phyloP scores from a whole-genome alignment of 2,888 invertebrate species.

The Synergus gifuensis region DNA sequence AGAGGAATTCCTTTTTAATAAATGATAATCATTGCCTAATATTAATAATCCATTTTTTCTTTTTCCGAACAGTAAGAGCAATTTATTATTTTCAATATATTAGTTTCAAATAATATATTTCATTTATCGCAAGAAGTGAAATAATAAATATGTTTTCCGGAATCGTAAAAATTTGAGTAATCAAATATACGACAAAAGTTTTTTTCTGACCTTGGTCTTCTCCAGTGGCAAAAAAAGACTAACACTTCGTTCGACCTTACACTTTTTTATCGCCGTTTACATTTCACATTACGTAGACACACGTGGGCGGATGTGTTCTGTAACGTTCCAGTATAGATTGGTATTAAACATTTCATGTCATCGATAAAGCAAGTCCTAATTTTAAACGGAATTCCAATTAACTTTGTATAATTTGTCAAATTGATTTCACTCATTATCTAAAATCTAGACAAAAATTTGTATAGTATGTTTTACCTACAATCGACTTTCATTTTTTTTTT shows the following conservation, averaged over 20 bases:
- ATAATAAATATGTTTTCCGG: neutral
- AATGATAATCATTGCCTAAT: too few species aligned
- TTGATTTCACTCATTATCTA: neutral
- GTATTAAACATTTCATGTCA: constrained; percentile 26
- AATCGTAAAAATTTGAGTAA: neutral
- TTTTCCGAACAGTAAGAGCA: too few species aligned
- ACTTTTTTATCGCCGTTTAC: constrained; percentile 35
- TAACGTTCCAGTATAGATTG: constrained; percentile 28
- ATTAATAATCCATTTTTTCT: too few species aligned
- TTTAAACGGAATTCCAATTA: neutral
- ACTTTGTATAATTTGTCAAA: neutral
- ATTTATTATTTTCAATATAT: too few species aligned
- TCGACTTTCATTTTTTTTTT: neutral
- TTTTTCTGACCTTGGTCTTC: constrained; percentile 4
- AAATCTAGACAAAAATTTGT: neutral
- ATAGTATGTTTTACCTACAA: neutral
- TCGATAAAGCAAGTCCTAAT: constrained; percentile 15
- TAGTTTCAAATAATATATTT: neutral
- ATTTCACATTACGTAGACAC: constrained; percentile 34
- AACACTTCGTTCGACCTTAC: constrained; percentile 17
- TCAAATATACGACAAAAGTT: constrained; percentile 18
- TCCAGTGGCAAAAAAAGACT: constrained; percentile 2
- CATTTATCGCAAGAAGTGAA: neutral
- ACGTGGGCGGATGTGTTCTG: constrained; percentile 18
- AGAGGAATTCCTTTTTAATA: too few species aligned